Percentiles rank a stretch among this genome's conserved stretches.
These are phyloP conservation scores for Egretta garzetta DNA, from an alignment of 2,113 vertebrate species.

Conservation along the genomic window DNA sequence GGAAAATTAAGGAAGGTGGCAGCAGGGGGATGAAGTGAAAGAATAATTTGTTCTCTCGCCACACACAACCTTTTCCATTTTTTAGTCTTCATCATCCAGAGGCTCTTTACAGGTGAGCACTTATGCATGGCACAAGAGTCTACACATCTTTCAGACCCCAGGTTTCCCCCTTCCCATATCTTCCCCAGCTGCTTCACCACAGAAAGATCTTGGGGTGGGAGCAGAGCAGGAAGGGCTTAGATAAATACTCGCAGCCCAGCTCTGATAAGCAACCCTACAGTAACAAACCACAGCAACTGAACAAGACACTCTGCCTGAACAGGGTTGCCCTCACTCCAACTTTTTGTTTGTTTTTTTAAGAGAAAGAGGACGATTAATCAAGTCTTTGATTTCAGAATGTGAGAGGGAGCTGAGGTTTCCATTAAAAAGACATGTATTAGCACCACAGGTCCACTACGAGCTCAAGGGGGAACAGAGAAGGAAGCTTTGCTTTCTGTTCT, in stretches of 20 bases:
- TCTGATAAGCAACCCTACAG: background rate
- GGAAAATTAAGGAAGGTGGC: background rate
- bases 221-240: background rate
- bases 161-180: background rate
- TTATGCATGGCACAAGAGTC: background rate
- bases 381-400: background rate
- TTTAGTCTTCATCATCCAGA: background rate
- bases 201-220: background rate
- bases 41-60: background rate
- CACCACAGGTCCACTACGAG: background rate
- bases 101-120: accelerated
- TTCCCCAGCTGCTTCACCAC: background rate
- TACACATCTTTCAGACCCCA: background rate
- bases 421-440: background rate
- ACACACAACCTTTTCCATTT: background rate
- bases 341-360: background rate
- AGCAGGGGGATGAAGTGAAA: background rate
- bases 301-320: background rate
- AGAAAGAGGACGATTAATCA: background rate
- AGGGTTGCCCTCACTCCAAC: background rate
- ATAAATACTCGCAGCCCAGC: background rate
- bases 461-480: background rate
- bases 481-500: background rate
- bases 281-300: background rate
- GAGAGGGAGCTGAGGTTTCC: background rate